Percentiles rank a stretch among this genome's conserved stretches.
phyloP scores from a whole-genome alignment of 2,113 vertebrate genomes.

The Semnopithecus entellus region DNA sequence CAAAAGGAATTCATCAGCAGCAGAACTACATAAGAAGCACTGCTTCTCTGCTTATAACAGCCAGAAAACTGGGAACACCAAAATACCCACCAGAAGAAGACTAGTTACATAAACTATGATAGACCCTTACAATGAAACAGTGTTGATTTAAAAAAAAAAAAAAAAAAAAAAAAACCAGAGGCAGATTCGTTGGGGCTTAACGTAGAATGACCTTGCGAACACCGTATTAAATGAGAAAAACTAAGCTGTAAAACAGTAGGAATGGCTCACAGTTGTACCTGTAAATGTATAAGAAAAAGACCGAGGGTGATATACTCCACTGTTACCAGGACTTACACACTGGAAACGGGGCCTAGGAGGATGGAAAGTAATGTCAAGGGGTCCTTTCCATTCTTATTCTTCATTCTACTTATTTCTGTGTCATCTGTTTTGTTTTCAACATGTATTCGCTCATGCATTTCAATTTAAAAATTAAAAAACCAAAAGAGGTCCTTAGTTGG shows the following conservation, averaged over 20 bases:
- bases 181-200: neutral
- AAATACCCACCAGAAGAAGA: neutral
- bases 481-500: neutral
- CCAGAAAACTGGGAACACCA: neutral
- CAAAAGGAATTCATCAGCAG: neutral
- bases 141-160: neutral
- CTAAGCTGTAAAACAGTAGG: neutral
- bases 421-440: neutral
- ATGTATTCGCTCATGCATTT: neutral
- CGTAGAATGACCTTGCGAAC: neutral
- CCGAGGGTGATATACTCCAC: neutral
- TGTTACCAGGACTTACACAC: neutral
- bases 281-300: neutral
- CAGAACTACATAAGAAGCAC: neutral
- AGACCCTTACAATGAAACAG: neutral
- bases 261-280: neutral
- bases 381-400: neutral
- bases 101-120: neutral
- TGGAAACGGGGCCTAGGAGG: neutral
- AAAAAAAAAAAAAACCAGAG: neutral
- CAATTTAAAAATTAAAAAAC: conserved; percentile 4
- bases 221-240: neutral
- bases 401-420: neutral
- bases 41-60: neutral
- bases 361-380: neutral